These are phyloP conservation scores for Zaprionus ghesquierei DNA, from an alignment of 1,140 invertebrate genomes.

Conservation along the genomic window DNA sequence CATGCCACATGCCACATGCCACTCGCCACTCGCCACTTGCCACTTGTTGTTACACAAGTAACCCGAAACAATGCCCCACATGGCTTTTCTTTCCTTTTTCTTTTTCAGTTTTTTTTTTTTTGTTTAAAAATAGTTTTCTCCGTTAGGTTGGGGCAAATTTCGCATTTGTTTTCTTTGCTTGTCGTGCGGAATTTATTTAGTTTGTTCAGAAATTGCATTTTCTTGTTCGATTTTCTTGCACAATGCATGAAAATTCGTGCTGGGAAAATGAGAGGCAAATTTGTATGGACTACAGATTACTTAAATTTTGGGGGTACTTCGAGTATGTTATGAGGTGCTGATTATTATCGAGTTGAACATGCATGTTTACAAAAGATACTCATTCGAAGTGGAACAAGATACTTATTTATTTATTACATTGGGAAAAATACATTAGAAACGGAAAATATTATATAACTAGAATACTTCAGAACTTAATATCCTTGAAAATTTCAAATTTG, in stretches of 20 bases:
- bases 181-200: background rate
- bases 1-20: constrained; percentile 24
- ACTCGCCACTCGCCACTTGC: constrained; percentile 12
- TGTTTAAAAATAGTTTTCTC: background rate
- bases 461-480: no score
- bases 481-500: no score
- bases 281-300: background rate
- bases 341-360: no score
- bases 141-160: background rate
- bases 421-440: no score
- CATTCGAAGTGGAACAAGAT: no score
- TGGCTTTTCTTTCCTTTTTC: background rate
- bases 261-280: background rate
- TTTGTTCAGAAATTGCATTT: background rate
- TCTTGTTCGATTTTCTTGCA: background rate
- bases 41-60: constrained; percentile 34
- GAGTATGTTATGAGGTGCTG: no score
- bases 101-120: background rate
- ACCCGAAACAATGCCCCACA: background rate
- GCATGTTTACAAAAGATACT: no score
- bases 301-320: no score
- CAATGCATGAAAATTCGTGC: background rate
- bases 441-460: no score
- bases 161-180: background rate
- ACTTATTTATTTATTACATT: no score